Evolutionary conservation across 2,113 vertebrate genomes (phyloP).

Genomic region (Apodemus speciosus): DNA sequence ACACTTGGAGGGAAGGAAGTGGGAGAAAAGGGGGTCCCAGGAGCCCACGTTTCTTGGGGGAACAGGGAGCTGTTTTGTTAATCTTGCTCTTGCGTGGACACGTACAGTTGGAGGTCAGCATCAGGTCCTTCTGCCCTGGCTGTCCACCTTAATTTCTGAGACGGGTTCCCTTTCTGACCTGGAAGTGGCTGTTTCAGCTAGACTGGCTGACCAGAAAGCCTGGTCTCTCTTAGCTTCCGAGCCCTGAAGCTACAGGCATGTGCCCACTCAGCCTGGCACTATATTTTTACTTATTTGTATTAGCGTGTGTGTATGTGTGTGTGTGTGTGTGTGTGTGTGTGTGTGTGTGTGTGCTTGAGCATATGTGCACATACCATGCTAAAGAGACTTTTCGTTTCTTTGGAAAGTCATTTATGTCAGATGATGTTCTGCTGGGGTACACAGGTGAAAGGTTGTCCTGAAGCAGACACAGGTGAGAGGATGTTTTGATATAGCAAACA

Average conservation of each 20-base stretch:
- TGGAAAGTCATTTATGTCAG: too few species aligned
- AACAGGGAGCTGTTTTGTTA: background rate
- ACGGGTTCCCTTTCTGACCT: background rate
- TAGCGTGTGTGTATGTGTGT: background rate
- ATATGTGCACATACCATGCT: background rate
- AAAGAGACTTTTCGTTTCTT: too few species aligned
- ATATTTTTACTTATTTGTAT: background rate
- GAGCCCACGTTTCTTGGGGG: background rate
- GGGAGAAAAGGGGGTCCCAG: slow-evolving; percentile 1
- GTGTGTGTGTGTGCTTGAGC: background rate
- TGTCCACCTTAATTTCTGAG: background rate
- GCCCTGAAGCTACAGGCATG: background rate
- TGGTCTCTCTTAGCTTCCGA: background rate
- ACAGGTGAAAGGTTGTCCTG: too few species aligned
- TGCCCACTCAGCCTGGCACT: background rate
- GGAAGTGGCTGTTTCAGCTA: background rate
- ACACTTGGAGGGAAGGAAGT: slow-evolving; percentile 21
- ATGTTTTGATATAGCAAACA: too few species aligned
- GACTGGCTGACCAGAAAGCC: background rate
- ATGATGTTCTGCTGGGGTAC: too few species aligned
- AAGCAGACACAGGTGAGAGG: too few species aligned
- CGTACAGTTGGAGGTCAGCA: background rate
- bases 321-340: background rate
- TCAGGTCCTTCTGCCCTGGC: too few species aligned
- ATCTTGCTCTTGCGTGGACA: background rate